Evolutionary conservation across 2,797 vertebrate genomes (phyloP), one percentile per base, ranked within the genome.

Genomic region (Loris lydekkerianus): DNA sequence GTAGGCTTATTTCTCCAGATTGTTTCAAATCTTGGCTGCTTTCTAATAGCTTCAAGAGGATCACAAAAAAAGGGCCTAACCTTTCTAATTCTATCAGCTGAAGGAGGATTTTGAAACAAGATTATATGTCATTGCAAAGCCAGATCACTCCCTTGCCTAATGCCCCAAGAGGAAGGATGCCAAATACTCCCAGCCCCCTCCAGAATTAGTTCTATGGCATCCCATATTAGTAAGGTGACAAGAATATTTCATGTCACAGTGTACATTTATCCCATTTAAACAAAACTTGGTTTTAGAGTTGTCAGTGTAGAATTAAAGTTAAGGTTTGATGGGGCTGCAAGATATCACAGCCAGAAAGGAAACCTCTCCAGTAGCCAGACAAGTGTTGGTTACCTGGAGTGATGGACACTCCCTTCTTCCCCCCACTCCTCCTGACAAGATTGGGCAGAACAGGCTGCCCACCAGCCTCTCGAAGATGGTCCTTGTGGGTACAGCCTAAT

Each of bases 401-500:
- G 5, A 2, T 1, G 18, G 46, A 18, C 17, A 11, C 13, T 2
- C 3, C 0, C n/a, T 37, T 49, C 58, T 43, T 21, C 43, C 21
- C 20, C 31, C 9, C 56, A 7, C 31, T 25, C 15, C 18, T n/a
- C 18, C 46, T 46, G 23, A 7, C 9, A 34, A n/a, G 34, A 46
- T 11, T 2, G 5, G 10, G 14, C 43, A n/a, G 10, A 29, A 40
- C 34, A 8, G 29, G 63, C 11, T 10, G 5, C 65, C 8, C 61
- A 20, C 29, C 37, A 40, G 56, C 15, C 10, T 15, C 34, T 56
- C 34, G 34, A 29, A 29, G 37, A 18, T 34, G 53, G 2, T 10
- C 0, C 10, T 15, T 1, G 8, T 7, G 3, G 10, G 0, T 3
- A 37, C 29, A 34, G 21, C n/a, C 53, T 13, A 43, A 9, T 10